Evolutionary conservation across 37 sponge, comb jelly and placozoan species (phyloP).

Genomic region (Chondrosia reniformis): DNA sequence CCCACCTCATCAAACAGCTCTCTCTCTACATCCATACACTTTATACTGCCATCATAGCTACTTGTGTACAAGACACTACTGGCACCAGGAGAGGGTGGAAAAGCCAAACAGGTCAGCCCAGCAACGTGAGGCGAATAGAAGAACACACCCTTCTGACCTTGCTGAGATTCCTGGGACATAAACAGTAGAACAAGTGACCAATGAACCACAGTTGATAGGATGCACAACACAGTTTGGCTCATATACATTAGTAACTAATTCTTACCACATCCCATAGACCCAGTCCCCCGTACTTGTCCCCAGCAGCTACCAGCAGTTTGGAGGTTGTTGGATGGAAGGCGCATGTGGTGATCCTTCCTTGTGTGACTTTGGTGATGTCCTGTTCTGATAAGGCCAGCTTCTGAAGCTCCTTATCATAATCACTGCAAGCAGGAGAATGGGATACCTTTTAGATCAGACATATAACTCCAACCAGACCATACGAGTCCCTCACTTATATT

Average conservation of each 20-base stretch:
- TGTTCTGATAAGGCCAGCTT: not conserved
- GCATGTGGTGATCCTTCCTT: constrained; percentile 8
- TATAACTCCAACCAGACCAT: no score
- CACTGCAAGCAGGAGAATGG: not conserved
- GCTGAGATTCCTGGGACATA: no score
- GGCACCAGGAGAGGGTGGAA: not conserved
- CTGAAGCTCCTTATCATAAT: not conserved
- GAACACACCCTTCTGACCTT: no score
- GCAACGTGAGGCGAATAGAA: no score
- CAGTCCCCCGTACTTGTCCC: constrained; percentile 13
- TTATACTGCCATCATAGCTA: constrained; percentile 9
- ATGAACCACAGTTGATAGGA: no score
- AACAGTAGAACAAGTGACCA: no score
- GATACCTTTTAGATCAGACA: no score
- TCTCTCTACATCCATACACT: not conserved
- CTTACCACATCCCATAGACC: constrained; percentile 25
- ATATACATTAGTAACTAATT: no score
- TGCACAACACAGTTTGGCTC: no score
- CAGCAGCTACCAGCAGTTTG: constrained; percentile 7
- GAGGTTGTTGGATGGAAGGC: not conserved
- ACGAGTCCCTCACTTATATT: no score
- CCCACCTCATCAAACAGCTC: not conserved
- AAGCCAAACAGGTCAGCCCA: no score
- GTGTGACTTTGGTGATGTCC: not conserved
- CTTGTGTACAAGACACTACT: not conserved